Percentiles rank a stretch among this genome's conserved stretches.
Conservation (phyloP, 2,888 invertebrate genomes). For the Rhingia campestris region DNA sequence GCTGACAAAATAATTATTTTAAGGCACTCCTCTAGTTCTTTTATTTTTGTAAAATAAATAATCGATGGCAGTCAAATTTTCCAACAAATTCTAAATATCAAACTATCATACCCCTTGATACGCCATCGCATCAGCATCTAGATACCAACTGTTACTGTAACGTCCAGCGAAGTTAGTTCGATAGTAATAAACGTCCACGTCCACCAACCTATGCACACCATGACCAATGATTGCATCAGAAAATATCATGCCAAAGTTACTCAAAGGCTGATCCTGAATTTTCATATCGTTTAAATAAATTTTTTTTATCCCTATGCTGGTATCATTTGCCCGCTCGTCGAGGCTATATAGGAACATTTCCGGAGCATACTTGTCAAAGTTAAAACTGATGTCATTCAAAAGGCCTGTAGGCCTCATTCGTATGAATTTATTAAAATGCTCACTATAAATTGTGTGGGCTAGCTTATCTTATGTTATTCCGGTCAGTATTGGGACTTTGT, state of each 20-base stretch:
- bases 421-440: not conserved
- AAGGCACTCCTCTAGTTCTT: too few species aligned
- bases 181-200: slow-evolving; percentile 85
- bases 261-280: slow-evolving; percentile 60
- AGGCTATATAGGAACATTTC: slow-evolving; percentile 78
- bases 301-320: slow-evolving; percentile 15
- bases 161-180: slow-evolving; percentile 85
- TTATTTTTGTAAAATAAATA: too few species aligned
- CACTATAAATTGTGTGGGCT: slow-evolving; percentile 7
- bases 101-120: slow-evolving; percentile 77
- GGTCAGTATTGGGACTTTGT: slow-evolving; percentile 85
- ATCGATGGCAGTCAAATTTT: too few species aligned
- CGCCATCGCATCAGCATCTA: slow-evolving; percentile 82
- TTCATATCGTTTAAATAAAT: slow-evolving; percentile 75
- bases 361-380: slow-evolving; percentile 78
- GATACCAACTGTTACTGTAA: slow-evolving; percentile 82
- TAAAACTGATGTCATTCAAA: slow-evolving; percentile 76
- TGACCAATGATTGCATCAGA: slow-evolving; percentile 85
- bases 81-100: too few species aligned
- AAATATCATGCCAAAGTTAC: slow-evolving; percentile 82
- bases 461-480: slow-evolving; percentile 86
- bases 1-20: too few species aligned
- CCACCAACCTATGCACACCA: slow-evolving; percentile 84
- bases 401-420: slow-evolving; percentile 62
- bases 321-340: not conserved